A percentile compares a stretch with the other conserved stretches of the same genome.
Evolutionary conservation across 2,888 invertebrate genomes (phyloP).

Genomic region (Nomada ferruginata): DNA sequence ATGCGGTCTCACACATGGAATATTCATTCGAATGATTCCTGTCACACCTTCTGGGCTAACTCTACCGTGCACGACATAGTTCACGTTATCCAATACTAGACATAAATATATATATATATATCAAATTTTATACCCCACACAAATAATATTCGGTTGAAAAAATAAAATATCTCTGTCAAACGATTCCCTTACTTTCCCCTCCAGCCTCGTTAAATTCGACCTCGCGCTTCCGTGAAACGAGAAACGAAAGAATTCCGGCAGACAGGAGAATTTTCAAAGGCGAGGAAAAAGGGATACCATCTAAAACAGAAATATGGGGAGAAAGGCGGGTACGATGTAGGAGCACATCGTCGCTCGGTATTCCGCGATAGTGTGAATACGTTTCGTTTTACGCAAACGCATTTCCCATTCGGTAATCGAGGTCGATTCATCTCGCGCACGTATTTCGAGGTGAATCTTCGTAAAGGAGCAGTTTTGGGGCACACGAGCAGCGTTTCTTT

Average conservation of each 20-base stretch:
- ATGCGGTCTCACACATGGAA: too few relatives aligned
- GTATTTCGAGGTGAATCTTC: constrained; percentile 23
- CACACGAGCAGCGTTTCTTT: constrained; percentile 24
- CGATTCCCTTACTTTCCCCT: neutral
- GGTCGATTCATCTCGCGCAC: constrained; percentile 28
- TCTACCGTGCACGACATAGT: too few relatives aligned
- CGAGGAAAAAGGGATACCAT: neutral
- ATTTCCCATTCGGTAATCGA: constrained; percentile 31
- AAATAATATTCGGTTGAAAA: neutral
- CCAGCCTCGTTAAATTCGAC: neutral
- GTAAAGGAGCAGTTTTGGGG: neutral
- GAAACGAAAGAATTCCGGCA: neutral
- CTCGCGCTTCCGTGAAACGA: neutral
- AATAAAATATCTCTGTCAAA: neutral
- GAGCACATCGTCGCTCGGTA: constrained; percentile 9
- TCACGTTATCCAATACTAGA: too few relatives aligned
- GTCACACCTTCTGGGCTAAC: too few relatives aligned
- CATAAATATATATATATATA: too few relatives aligned
- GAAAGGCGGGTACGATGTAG: neutral
- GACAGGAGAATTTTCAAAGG: too few relatives aligned
- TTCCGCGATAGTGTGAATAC: constrained; percentile 25
- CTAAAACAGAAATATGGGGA: neutral
- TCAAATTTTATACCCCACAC: too few relatives aligned
- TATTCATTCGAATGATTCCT: too few relatives aligned
- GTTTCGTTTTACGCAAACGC: constrained; percentile 30